phyloP scores from a whole-genome alignment of 2,888 invertebrate genomes.

The Nephrotoma appendiculata region DNA sequence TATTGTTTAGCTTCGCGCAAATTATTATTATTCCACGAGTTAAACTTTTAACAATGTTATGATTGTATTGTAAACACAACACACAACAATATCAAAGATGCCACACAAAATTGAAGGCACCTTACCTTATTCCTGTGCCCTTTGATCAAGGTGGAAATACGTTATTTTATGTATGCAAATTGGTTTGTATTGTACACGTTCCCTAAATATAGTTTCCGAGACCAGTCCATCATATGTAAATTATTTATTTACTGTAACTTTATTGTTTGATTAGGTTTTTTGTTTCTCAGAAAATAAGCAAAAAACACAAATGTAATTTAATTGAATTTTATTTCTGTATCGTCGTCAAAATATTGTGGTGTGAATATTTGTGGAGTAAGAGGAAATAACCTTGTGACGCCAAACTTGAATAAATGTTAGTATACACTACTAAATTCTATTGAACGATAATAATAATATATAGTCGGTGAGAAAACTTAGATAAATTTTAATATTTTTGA shows the following conservation, averaged over 20 bases:
- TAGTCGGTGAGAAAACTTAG: background rate
- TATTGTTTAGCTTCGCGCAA: background rate
- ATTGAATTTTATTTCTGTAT: background rate
- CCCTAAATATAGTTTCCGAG: too few relatives aligned
- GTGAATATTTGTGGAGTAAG: background rate
- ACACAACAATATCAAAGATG: too few relatives aligned
- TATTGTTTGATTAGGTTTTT: background rate
- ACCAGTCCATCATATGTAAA: too few relatives aligned
- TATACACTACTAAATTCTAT: background rate
- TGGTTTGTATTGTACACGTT: too few relatives aligned
- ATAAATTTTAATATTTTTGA: background rate
- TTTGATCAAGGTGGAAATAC: background rate
- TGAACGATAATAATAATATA: background rate
- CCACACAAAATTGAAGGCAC: background rate
- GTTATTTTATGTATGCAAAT: background rate
- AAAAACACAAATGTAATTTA: background rate
- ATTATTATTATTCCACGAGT: background rate
- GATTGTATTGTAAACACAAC: background rate
- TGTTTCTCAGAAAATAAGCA: background rate
- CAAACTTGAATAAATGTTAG: background rate
- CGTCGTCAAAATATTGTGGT: background rate
- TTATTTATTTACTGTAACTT: too few relatives aligned
- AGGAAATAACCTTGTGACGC: background rate
- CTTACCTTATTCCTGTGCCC: background rate
- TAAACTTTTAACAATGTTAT: background rate